Evolutionary conservation across 2,888 invertebrate species (phyloP), one percentile per base, ranked within the genome.

Genomic region (Epinotia bilunana): DNA sequence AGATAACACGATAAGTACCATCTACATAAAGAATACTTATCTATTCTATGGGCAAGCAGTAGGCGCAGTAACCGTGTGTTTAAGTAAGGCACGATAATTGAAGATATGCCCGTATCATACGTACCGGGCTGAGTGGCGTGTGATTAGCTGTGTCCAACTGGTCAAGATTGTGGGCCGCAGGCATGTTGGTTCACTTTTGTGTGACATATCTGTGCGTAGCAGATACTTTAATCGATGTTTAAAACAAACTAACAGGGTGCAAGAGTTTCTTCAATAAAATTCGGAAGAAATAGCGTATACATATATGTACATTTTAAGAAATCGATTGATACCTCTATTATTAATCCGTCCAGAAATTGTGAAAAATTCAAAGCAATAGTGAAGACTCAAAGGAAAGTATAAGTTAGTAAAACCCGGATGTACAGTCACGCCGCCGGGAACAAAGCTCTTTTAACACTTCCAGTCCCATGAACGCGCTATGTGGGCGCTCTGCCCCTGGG

Each of bases 1-100:
- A 11, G 9, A 43, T 43, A 2, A 11, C 43, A 43, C 43, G 9
- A 11, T 43, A 20, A 20, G 20, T 20, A 20, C 12, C 2, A 55
- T 71, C 70, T 71, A 53, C 39, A 63, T 16, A 60, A 23, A 20
- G n/a, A 28, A 46, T 49, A n/a, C 9, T 58, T n/a, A 28, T 0
- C 23, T 28, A 53, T 57, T 72, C 90, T 89, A 77, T 87, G 86
- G 46, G 72, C 81, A 86, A 86, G 84, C 81, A 87, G 88, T 87
- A 87, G 87, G 86, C 87, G 83, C 85, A 81, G 87, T 86, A 86
- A 87, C 90, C 88, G 90, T 90, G 87, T 91, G 88, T 92, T 93
- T 93, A 93, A 93, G 93, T 93, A 93, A 91, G 93, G 93, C 91
- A 92, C 92, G 92, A 90, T 93, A 93, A 93, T 93, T 93, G 92